phyloP scores from a whole-genome alignment of 2,888 invertebrate species.

The Macroteleia sp. region DNA sequence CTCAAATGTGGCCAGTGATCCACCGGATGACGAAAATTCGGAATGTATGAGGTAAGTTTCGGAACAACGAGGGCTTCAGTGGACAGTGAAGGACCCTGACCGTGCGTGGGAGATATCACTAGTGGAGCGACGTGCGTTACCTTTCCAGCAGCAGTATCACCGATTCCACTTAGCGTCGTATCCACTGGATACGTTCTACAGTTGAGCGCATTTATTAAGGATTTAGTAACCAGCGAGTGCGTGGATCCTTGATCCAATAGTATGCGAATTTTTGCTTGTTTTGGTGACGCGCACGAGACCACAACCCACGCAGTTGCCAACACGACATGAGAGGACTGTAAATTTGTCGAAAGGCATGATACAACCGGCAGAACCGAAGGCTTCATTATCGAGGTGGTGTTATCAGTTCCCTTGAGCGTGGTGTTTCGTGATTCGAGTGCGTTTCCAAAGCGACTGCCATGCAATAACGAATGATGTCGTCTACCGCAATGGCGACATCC shows the following conservation, averaged over 20 bases:
- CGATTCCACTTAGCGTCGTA: too few relatives aligned
- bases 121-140: not conserved
- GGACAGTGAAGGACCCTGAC: not conserved
- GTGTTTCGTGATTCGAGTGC: too few relatives aligned
- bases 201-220: not conserved
- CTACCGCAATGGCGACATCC: constrained; percentile 1
- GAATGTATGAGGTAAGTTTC: not conserved
- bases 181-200: too few relatives aligned
- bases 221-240: not conserved
- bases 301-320: constrained; percentile 18
- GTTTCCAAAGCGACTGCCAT: not conserved
- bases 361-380: too few relatives aligned
- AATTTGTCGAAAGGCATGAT: not conserved
- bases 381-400: too few relatives aligned
- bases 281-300: too few relatives aligned
- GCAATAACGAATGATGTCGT: constrained; percentile 8
- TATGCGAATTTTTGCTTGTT: constrained; percentile 3
- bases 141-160: not conserved
- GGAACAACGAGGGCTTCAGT: not conserved
- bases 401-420: not conserved
- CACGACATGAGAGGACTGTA: not conserved
- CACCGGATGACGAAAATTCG: too few relatives aligned
- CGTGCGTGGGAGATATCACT: not conserved
- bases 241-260: too few relatives aligned
- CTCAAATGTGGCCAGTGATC: constrained; percentile 6